phyloP scores from a whole-genome alignment of 2,888 invertebrate species.

The Acronicta psi region DNA sequence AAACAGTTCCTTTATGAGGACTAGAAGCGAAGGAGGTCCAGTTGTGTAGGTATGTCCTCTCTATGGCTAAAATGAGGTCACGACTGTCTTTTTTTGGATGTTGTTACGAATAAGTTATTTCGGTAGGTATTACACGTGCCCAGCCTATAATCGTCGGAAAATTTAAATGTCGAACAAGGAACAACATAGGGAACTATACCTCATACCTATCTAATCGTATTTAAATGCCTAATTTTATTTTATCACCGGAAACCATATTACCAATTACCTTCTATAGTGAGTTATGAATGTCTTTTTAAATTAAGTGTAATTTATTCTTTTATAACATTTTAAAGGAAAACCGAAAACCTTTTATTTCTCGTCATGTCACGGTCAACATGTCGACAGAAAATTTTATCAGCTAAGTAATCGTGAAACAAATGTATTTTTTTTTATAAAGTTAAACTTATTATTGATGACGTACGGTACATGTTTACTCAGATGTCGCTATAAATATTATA shows the following conservation, averaged over 20 bases:
- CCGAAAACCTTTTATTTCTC: neutral
- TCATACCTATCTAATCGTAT: too few species aligned
- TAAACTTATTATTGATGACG: slow-evolving; percentile 6
- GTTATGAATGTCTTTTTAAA: too few species aligned
- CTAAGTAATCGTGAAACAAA: slow-evolving; percentile 1
- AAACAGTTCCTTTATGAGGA: neutral
- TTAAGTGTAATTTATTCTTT: too few species aligned
- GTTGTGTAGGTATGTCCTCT: neutral
- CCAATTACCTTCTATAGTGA: too few species aligned
- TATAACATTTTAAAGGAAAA: neutral
- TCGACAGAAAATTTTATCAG: neutral
- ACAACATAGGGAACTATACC: too few species aligned
- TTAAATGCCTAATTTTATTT: too few species aligned
- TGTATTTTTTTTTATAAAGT: neutral
- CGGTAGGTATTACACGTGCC: too few species aligned
- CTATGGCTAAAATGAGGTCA: neutral
- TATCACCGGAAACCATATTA: too few species aligned
- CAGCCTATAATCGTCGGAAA: too few species aligned
- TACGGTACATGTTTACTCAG: slow-evolving; percentile 27
- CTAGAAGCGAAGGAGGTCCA: too few species aligned
- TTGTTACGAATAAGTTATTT: too few species aligned
- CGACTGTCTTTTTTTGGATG: neutral
- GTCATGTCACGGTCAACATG: neutral
- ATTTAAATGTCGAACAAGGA: too few species aligned
- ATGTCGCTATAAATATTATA: slow-evolving; percentile 20